Conservation (phyloP, 2,113 vertebrate species). For the Sigmodon hispidus region DNA sequence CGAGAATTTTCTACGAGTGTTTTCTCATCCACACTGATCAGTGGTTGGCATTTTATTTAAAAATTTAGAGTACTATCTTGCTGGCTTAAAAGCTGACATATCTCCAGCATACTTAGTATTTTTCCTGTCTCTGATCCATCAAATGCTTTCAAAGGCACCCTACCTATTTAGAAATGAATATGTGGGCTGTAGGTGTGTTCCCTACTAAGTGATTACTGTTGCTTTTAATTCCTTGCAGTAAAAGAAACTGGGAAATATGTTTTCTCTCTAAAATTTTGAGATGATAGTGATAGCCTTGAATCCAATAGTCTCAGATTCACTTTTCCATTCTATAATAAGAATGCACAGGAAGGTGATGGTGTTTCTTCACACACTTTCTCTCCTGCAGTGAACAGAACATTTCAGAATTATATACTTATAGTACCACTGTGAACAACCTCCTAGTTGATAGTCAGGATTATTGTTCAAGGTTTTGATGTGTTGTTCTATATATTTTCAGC, state of each 20-base stretch:
- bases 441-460: not conserved
- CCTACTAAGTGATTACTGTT: not conserved
- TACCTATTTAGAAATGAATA: slow-evolving; percentile 1
- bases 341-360: not conserved
- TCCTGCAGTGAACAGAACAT: not conserved
- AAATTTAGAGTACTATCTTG: not conserved
- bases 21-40: not conserved
- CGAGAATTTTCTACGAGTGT: not conserved
- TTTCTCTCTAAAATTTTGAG: not conserved
- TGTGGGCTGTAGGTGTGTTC: not conserved
- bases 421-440: not conserved
- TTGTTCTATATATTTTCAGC: not conserved
- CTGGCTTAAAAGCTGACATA: not conserved
- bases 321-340: not conserved
- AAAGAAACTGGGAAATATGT: not conserved
- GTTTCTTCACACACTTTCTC: not conserved
- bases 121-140: not conserved
- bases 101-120: not conserved
- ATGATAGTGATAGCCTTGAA: not conserved
- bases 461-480: not conserved
- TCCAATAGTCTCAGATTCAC: not conserved
- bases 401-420: not conserved
- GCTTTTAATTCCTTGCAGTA: not conserved
- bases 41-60: not conserved
- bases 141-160: not conserved